These are phyloP conservation scores for Trichomalopsis sarcophagae DNA, from an alignment of 1,140 invertebrate genomes.

Conservation along the genomic window DNA sequence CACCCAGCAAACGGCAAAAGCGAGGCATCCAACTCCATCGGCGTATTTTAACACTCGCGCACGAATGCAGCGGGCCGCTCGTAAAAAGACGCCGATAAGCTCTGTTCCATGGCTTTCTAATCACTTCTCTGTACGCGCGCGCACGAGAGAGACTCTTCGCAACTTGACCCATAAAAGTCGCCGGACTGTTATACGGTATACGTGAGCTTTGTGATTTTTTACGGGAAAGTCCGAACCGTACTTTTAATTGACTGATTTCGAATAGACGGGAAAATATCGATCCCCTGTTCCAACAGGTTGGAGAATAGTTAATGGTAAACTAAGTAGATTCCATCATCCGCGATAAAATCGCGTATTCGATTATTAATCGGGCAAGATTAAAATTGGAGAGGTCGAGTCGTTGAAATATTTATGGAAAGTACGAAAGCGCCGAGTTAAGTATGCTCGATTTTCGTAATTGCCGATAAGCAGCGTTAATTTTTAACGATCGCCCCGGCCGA, in stretches of 20 bases:
- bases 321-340: too few relatives aligned
- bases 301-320: too few relatives aligned
- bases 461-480: slow-evolving; percentile 14
- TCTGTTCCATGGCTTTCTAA: slow-evolving; percentile 58
- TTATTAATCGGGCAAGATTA: too few relatives aligned
- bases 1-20: not conserved
- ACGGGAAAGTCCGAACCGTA: too few relatives aligned
- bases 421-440: not conserved
- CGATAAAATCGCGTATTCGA: too few relatives aligned
- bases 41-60: not conserved
- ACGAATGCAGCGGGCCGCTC: not conserved
- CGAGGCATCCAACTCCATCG: not conserved
- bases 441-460: not conserved
- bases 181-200: too few relatives aligned
- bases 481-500: not conserved
- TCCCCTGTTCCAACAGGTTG: too few relatives aligned
- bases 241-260: too few relatives aligned
- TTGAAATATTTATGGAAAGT: not conserved
- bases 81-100: slow-evolving; percentile 53
- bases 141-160: not conserved
- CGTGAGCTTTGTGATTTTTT: too few relatives aligned
- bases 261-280: too few relatives aligned
- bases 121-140: slow-evolving; percentile 41
- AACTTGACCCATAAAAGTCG: slow-evolving; percentile 32
- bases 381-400: too few relatives aligned